Percentiles rank a stretch among this genome's conserved stretches.
Evolutionary conservation across 1,140 invertebrate genomes (phyloP).

Genomic region (Caenorhabditis tropicalis): DNA sequence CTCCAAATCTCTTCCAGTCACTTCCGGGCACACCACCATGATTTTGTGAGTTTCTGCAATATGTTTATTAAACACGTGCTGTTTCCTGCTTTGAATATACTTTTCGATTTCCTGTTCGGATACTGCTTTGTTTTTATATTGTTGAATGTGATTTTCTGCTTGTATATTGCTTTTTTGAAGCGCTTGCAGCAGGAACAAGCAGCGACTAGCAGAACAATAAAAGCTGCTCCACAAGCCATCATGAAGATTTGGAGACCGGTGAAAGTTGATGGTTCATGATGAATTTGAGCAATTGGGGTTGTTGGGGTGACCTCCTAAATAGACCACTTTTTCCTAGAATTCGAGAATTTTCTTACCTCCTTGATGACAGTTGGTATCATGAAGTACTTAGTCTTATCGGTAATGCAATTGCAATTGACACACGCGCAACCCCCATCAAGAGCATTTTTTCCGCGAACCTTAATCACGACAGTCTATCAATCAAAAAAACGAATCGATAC

Average conservation of each 20-base stretch:
- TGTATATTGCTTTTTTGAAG: not conserved
- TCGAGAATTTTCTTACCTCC: not conserved
- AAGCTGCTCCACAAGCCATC: not conserved
- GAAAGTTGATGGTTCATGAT: not conserved
- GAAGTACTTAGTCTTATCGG: constrained; percentile 20
- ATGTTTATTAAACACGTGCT: not conserved
- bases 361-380: not conserved
- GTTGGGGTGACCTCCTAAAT: not conserved
- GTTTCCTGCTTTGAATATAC: not conserved
- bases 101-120: not conserved
- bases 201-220: not conserved
- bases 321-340: not conserved
- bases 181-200: not conserved
- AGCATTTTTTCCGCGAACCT: constrained; percentile 9
- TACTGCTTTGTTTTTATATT: not conserved
- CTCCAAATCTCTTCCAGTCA: not conserved
- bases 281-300: not conserved
- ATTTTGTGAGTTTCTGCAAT: not conserved
- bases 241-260: not conserved
- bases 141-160: constrained; percentile 11
- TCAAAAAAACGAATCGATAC: not conserved
- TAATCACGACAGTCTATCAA: not conserved
- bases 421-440: constrained; percentile 2
- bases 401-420: constrained; percentile 34
- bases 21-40: constrained; percentile 9